Evolutionary conservation across 2,888 invertebrate species (phyloP).

Genomic region (Lordiphosa andalusiaca): DNA sequence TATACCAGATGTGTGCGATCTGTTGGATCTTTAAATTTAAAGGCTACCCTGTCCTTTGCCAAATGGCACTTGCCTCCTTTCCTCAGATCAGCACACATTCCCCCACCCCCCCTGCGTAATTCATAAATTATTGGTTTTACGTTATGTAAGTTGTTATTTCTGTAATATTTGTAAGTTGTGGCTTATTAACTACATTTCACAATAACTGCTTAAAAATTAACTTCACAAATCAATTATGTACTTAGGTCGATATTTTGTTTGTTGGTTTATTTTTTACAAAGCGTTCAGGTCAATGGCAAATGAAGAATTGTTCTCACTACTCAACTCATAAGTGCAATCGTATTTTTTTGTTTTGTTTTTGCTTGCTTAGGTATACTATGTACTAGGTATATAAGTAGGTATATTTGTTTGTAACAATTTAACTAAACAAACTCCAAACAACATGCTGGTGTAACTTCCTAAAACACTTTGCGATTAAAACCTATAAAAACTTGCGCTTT

Average conservation of each 20-base stretch:
- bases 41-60: constrained; percentile 7
- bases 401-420: constrained; percentile 49
- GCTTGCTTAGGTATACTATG: constrained; percentile 3
- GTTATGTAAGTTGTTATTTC: constrained; percentile 28
- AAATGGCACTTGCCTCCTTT: neutral
- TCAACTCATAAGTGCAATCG: constrained; percentile 32
- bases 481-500: constrained; percentile 50
- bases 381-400: constrained; percentile 23
- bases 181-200: constrained; percentile 64
- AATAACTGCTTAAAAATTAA: constrained; percentile 64
- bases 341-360: neutral
- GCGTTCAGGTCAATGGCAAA: constrained; percentile 69
- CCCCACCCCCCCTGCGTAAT: neutral
- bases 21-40: constrained; percentile 6
- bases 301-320: constrained; percentile 43
- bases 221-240: constrained; percentile 55
- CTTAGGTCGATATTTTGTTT: constrained; percentile 34
- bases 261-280: constrained; percentile 49
- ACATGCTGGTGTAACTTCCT: constrained; percentile 41
- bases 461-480: constrained; percentile 55
- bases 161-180: constrained; percentile 48
- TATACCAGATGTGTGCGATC: constrained; percentile 10
- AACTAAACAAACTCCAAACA: constrained; percentile 67
- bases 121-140: constrained; percentile 7
- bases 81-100: neutral